These are phyloP conservation scores for Anagrus nilaparvatae DNA, from an alignment of 1,140 invertebrate genomes.

Conservation along the genomic window DNA sequence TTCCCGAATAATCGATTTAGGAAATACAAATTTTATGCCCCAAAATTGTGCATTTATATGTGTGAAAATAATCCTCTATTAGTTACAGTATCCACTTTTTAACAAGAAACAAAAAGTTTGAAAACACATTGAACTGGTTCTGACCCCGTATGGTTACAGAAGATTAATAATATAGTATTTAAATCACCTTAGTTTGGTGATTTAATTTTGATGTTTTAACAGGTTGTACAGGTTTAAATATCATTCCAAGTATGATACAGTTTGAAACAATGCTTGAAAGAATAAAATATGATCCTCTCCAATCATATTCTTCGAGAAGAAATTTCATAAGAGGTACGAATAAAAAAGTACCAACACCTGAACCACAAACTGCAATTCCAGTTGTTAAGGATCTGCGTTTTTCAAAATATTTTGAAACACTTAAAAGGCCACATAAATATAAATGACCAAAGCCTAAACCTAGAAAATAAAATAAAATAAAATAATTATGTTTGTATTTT, in stretches of 20 bases:
- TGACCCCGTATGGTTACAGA: too few species aligned
- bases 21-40: too few species aligned
- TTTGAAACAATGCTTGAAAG: slow-evolving; percentile 72
- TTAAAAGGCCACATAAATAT: slow-evolving; percentile 89
- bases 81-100: too few species aligned
- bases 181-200: too few species aligned
- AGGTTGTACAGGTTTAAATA: slow-evolving; percentile 61
- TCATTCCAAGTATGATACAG: slow-evolving; percentile 74
- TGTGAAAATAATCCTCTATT: too few species aligned
- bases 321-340: slow-evolving; percentile 78
- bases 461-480: too few species aligned
- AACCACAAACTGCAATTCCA: slow-evolving; percentile 84
- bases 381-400: slow-evolving; percentile 84
- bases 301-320: slow-evolving; percentile 69
- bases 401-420: slow-evolving; percentile 91
- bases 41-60: too few species aligned
- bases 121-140: too few species aligned
- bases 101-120: too few species aligned
- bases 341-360: slow-evolving; percentile 81
- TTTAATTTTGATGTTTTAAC: slow-evolving; percentile 20
- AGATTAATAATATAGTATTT: too few species aligned
- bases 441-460: slow-evolving; percentile 90
- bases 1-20: too few species aligned
- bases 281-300: slow-evolving; percentile 74
- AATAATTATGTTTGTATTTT: too few species aligned